A percentile compares a stretch with the other conserved stretches of the same genome.
phyloP scores from a whole-genome alignment of 1,140 invertebrate genomes.

The Zaprionus gabonicus region DNA sequence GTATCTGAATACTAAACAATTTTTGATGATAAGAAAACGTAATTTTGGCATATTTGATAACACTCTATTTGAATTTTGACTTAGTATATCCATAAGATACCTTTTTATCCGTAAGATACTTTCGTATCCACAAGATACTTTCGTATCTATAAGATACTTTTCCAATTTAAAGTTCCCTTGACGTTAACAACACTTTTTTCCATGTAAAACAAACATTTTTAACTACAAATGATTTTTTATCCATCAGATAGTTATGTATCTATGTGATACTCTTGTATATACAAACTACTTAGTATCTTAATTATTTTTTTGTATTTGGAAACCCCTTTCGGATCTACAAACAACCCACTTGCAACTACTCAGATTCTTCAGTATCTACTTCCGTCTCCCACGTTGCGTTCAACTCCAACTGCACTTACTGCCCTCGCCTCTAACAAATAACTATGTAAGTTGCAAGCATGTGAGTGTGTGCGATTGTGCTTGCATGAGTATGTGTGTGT shows the following conservation, averaged over 20 bases:
- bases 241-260: no score
- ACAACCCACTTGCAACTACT: not conserved
- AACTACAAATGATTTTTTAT: no score
- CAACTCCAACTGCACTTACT: not conserved
- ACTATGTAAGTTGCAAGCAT: conserved; percentile 23
- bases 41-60: no score
- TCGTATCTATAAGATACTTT: not conserved
- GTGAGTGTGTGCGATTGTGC: not conserved
- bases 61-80: no score
- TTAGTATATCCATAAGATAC: not conserved
- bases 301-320: no score
- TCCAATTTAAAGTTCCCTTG: no score
- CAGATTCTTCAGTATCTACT: not conserved
- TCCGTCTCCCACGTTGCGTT: not conserved
- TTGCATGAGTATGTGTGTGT: conserved; percentile 1
- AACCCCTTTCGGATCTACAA: no score
- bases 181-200: no score
- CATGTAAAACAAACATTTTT: not conserved
- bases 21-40: no score
- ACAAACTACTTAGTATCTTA: not conserved
- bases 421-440: conserved; percentile 37
- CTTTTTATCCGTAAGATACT: not conserved
- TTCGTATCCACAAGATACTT: not conserved
- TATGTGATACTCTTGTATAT: not conserved
- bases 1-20: no score